Evolutionary conservation across 2,888 invertebrate species (phyloP), one percentile per base, ranked within the genome.

Genomic region (Seira musarum): DNA sequence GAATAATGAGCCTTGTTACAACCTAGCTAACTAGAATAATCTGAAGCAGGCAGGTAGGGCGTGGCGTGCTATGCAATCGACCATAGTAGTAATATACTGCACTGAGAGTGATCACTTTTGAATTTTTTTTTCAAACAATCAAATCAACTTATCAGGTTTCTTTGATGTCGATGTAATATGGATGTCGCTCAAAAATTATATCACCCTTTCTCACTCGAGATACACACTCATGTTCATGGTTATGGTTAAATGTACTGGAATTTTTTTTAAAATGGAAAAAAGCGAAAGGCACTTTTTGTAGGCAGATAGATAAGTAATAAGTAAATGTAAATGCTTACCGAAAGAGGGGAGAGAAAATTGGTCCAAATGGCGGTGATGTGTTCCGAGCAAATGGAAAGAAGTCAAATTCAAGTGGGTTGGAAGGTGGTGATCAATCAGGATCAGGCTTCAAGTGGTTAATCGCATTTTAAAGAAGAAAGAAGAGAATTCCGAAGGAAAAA

Each of bases 1-100:
- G 60, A 21, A 60, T 60, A 60, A 60, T 60, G 60, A 60, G 60
- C 60, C 60, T n/a, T 60, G 60, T 60, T 60, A 60, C 60, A 5
- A 30, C 30, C n/a, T 21, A 60, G 60, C n/a, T 60, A 60, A 60
- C 60, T 60, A 60, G 60, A 60, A 60, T 60, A 60, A 60, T 60
- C 60, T 60, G 60, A 60, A 60, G 60, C 60, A 60, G n/a, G n/a
- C n/a, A n/a, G n/a, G n/a, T 40, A 40, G 60, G 60, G 60, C 60
- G 60, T 60, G 60, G 60, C 60, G 60, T 60, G 2, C 60, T 21
- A 60, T 60, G 60, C 60, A 60, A 60, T 60, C 60, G 60, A 60
- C 60, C 60, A 21, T 60, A 21, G n/a, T 57, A n/a, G 40, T 40
- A 40, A 57, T 5, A 57, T 13, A 57, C 13, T 60, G 13, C 60